A percentile compares a stretch with the other conserved stretches of the same genome.
phyloP scores from a whole-genome alignment of 2,888 invertebrate genomes.

The Lepidochrysops patricia region DNA sequence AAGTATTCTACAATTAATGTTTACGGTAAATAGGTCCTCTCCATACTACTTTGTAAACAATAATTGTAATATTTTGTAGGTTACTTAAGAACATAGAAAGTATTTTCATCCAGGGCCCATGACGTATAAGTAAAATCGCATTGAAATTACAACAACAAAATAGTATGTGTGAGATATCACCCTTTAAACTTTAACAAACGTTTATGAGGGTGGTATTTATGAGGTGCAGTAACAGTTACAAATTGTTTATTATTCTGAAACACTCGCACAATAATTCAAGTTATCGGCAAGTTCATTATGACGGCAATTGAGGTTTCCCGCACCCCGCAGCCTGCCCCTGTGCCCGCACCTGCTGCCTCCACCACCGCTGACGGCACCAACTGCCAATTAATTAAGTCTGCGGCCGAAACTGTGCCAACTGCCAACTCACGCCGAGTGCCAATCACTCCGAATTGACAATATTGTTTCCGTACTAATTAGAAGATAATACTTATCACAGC shows the following conservation, averaged over 20 bases:
- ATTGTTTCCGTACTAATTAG: background rate
- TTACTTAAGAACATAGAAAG: too few relatives aligned
- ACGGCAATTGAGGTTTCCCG: background rate
- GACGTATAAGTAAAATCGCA: too few relatives aligned
- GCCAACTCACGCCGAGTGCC: background rate
- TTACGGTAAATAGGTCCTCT: too few relatives aligned
- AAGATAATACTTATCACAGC: background rate
- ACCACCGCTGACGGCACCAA: background rate
- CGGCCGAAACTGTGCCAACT: background rate
- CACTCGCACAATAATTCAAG: background rate
- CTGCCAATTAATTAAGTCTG: constrained; percentile 11
- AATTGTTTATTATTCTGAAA: background rate
- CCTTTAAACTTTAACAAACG: too few relatives aligned
- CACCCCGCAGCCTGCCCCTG: background rate
- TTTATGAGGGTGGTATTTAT: too few relatives aligned
- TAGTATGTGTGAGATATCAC: too few relatives aligned
- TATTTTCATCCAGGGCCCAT: too few relatives aligned
- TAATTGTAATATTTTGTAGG: background rate
- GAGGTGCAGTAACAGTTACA: too few relatives aligned
- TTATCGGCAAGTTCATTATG: background rate
- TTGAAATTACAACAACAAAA: too few relatives aligned
- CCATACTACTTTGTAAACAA: background rate
- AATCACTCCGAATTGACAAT: too few relatives aligned
- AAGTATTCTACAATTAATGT: too few relatives aligned
- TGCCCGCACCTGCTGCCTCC: background rate